phyloP scores from a whole-genome alignment of 2,113 vertebrate species.

The Lasiurus cinereus region DNA sequence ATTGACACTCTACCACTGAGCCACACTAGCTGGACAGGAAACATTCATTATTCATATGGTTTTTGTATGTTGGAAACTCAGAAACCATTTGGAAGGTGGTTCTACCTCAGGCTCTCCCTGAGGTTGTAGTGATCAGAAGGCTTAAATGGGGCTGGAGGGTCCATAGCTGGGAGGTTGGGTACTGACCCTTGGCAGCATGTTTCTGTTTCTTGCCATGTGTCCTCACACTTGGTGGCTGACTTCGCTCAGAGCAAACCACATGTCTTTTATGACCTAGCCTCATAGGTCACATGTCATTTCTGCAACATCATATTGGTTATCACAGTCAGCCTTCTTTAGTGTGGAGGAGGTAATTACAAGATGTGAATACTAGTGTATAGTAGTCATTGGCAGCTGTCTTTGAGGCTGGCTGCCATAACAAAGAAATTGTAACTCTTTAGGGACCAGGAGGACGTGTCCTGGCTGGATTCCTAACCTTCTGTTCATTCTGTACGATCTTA shows the following conservation, averaged over 20 bases:
- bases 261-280: not conserved
- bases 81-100: not conserved
- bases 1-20: too few relatives aligned
- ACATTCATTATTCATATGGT: not conserved
- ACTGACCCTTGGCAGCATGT: not conserved
- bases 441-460: not conserved
- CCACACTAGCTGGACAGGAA: not conserved
- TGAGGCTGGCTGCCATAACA: not conserved
- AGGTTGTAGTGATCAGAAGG: not conserved
- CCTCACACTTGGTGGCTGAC: not conserved
- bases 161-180: not conserved
- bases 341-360: not conserved
- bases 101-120: not conserved
- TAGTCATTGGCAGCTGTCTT: not conserved
- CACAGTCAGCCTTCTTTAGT: not conserved
- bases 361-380: too few relatives aligned
- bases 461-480: not conserved
- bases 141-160: not conserved
- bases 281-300: not conserved
- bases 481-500: not conserved
- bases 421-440: not conserved
- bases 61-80: not conserved
- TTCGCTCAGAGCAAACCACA: not conserved
- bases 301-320: not conserved
- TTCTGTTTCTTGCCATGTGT: not conserved